phyloP scores from a whole-genome alignment of 2,888 invertebrate genomes.

The Eupeodes luniger region DNA sequence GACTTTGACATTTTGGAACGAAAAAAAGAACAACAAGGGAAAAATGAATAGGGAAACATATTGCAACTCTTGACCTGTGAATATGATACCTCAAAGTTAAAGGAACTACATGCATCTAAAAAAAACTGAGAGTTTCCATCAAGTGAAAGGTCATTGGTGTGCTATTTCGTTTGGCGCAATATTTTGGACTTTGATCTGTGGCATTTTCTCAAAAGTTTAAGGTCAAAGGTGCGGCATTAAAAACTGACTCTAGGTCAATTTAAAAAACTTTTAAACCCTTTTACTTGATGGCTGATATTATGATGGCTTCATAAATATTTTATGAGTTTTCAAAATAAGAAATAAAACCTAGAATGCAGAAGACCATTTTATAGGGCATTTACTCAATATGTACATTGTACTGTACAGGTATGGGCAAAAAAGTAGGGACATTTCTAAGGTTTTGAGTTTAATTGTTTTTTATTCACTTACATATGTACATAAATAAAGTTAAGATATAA shows the following conservation, averaged over 20 bases:
- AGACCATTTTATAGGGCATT: too few relatives aligned
- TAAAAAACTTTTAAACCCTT: background rate
- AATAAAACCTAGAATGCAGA: too few relatives aligned
- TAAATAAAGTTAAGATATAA: too few relatives aligned
- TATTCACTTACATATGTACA: too few relatives aligned
- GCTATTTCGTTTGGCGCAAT: background rate
- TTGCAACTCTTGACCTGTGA: background rate
- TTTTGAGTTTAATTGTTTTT: too few relatives aligned
- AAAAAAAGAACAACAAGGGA: too few relatives aligned
- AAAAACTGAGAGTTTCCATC: background rate
- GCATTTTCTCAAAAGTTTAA: background rate
- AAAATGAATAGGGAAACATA: too few relatives aligned
- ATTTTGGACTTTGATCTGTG: background rate
- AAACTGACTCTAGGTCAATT: slow-evolving; percentile 13
- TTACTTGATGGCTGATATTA: background rate
- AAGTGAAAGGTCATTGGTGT: background rate
- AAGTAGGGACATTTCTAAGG: too few relatives aligned
- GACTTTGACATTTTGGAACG: too few relatives aligned
- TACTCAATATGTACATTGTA: too few relatives aligned
- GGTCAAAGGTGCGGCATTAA: background rate
- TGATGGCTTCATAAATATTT: background rate
- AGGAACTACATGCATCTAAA: background rate
- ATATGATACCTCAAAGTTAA: background rate
- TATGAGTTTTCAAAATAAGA: background rate
- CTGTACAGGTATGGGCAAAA: too few relatives aligned